These are phyloP conservation scores for Plectrocnemia conspersa DNA, from an alignment of 1,140 invertebrate genomes.

Conservation along the genomic window DNA sequence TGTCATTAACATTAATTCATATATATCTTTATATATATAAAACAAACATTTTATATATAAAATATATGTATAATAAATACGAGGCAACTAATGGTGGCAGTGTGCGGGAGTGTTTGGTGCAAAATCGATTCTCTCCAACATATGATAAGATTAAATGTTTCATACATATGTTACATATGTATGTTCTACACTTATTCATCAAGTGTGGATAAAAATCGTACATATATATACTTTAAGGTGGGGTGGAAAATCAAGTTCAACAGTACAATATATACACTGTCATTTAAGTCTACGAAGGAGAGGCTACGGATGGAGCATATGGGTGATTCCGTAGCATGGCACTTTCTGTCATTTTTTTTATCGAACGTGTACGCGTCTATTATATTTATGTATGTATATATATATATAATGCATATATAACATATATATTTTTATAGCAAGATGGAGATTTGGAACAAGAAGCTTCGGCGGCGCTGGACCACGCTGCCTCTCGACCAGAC, in stretches of 20 bases:
- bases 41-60: no score
- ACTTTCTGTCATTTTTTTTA: constrained; percentile 14
- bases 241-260: constrained; percentile 1
- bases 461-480: constrained; percentile 35
- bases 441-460: constrained; percentile 37
- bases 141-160: constrained; percentile 13
- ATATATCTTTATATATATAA: constrained; percentile 24
- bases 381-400: not conserved
- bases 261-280: constrained; percentile 22
- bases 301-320: constrained; percentile 21
- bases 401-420: not conserved
- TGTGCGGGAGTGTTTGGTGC: constrained; percentile 49
- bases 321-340: constrained; percentile 28
- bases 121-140: constrained; percentile 48
- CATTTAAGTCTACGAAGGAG: constrained; percentile 19
- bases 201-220: no score
- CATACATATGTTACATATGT: no score
- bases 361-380: not conserved
- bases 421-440: constrained; percentile 16
- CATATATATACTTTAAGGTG: not conserved
- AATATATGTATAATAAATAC: no score
- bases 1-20: constrained; percentile 6
- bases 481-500: constrained; percentile 36
- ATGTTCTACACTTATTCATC: no score
- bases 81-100: constrained; percentile 31